Evolutionary conservation across 2,113 vertebrate species (phyloP).

Genomic region (Genyomyrus donnyi): DNA sequence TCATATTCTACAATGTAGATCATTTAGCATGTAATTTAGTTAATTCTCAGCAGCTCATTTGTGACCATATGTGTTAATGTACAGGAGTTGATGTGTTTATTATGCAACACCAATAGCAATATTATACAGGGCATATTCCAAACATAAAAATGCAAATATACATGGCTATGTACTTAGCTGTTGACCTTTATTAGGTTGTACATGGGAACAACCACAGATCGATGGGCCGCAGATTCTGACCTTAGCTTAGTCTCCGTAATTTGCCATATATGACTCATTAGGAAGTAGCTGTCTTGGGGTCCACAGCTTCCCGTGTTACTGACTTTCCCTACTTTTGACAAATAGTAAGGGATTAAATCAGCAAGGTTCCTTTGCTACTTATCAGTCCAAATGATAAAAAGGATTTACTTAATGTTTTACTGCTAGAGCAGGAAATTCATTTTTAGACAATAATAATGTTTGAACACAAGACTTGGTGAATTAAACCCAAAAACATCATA

Average conservation of each 20-base stretch:
- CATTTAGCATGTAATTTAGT: neutral
- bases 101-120: neutral
- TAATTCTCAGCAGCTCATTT: neutral
- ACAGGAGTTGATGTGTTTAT: neutral
- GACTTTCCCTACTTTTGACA: neutral
- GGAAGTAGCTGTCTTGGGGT: neutral
- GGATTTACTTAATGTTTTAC: neutral
- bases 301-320: neutral
- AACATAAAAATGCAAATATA: neutral
- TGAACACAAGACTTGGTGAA: neutral
- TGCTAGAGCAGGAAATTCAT: neutral
- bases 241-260: neutral
- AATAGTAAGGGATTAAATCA: neutral
- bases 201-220: neutral
- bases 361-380: neutral
- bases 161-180: neutral
- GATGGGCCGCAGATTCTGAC: neutral
- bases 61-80: neutral
- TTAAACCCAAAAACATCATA: neutral
- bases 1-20: neutral
- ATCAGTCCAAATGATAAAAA: neutral
- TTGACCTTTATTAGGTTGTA: neutral
- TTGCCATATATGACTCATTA: neutral
- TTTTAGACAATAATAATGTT: neutral
- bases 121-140: neutral